A percentile compares a stretch with the other conserved stretches of the same genome.
phyloP scores from a whole-genome alignment of 1,140 invertebrate genomes.

The Aphaenogaster floridana region DNA sequence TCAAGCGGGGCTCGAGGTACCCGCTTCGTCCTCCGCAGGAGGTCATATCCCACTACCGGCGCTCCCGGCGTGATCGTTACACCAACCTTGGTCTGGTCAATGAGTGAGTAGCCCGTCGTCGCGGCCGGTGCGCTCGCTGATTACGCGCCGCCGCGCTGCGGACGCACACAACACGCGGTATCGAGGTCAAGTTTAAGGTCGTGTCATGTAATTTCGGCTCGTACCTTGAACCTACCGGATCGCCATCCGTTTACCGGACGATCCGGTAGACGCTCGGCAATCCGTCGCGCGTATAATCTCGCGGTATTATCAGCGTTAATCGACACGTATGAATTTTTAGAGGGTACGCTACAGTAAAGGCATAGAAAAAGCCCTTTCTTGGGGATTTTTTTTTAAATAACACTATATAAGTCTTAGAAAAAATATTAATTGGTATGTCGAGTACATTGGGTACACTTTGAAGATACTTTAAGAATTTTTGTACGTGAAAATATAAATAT shows the following conservation, averaged over 20 bases:
- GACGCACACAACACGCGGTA: not conserved
- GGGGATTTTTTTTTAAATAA: too few species aligned
- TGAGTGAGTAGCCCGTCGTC: slow-evolving; percentile 88
- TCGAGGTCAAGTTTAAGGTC: slow-evolving; percentile 69
- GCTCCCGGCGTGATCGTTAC: slow-evolving; percentile 92
- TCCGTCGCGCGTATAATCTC: not conserved
- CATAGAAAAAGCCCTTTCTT: too few species aligned
- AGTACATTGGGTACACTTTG: too few species aligned
- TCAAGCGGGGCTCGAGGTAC: slow-evolving; percentile 90
- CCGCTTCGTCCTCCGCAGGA: slow-evolving; percentile 94
- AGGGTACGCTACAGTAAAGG: too few species aligned
- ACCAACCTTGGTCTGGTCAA: slow-evolving; percentile 93
- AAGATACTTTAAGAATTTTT: too few species aligned
- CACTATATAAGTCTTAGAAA: too few species aligned
- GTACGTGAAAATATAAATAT: too few species aligned
- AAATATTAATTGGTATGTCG: too few species aligned
- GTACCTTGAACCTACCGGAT: not conserved
- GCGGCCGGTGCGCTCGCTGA: not conserved
- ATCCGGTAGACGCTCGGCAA: not conserved
- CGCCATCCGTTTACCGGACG: not conserved
- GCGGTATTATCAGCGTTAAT: not conserved
- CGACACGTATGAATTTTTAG: not conserved
- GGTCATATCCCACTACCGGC: slow-evolving; percentile 92
- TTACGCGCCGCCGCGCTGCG: not conserved
- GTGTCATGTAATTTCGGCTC: slow-evolving; percentile 24